Base-by-base conservation (phyloP, 2,888 invertebrate species). In the Hesperia comma region DNA sequence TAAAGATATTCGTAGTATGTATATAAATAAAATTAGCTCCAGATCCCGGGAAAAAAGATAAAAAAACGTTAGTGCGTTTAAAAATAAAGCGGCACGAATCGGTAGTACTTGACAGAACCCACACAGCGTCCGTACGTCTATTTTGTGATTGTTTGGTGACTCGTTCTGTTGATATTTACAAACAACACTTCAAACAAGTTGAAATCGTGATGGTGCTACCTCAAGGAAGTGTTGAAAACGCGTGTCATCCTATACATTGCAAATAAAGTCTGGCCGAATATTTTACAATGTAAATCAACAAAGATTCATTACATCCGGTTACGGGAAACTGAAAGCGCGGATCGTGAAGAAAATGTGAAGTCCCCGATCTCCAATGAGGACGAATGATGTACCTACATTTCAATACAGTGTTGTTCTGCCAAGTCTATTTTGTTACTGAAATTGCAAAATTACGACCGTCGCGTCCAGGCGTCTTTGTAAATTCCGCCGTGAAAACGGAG, bases 1-100 rank as follows among this genome's bases (percentile, higher is more conserved):
- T 71, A 74, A 71, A 70, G 61, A 67, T 72, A 71, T 70, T 70
- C 69, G 70, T 74, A 72, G 73, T 69, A 63, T 66, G 68, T 71
- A 66, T 72, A 72, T 74, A 71, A 74, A 73, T 74, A 75, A 75
- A 72, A 73, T 75, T 75, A 75, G 75, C 75, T 69, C 72, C 70
- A 60, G 71, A 70, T 73, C 73, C 73, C 75, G 74, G 74, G 72
- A 73, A 69, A 71, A 70, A 73, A 69, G 70, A 74, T 70, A 69
- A 74, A 74, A 72, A 72, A 70, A 67, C 43, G 67, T 70, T 69
- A 69, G 71, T 68, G 61, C 57, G 73, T 68, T 69, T 75, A 74
- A 74, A 74, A 74, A 74, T 75, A 74, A 71, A 71, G 58, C 68
- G 68, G 67, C 68, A 69, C 69, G 67, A 43, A 57, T 72, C 62